Percentiles rank a stretch among this genome's conserved stretches.
Evolutionary conservation across 2,888 invertebrate genomes (phyloP).

Genomic region (Luperina testacea): DNA sequence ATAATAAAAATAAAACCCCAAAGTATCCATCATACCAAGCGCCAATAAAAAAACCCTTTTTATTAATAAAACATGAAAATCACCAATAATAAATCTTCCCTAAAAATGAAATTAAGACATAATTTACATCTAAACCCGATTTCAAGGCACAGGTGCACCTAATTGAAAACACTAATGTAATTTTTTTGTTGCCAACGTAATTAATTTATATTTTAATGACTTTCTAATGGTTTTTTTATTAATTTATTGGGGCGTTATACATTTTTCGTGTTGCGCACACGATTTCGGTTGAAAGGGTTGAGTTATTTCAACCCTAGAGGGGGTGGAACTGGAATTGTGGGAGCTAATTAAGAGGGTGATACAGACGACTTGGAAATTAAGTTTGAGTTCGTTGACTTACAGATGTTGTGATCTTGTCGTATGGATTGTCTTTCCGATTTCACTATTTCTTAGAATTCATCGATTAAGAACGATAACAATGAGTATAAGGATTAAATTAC

Average conservation of each 20-base stretch:
- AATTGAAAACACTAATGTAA: conserved; percentile 70
- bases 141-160: conserved; percentile 71
- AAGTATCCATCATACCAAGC: conserved; percentile 16
- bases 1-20: conserved; percentile 16
- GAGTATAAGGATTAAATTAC: not conserved
- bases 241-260: conserved; percentile 65
- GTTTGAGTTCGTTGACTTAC: conserved; percentile 51
- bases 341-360: conserved; percentile 60
- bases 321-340: conserved; percentile 55
- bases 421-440: not conserved
- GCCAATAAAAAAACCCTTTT: conserved; percentile 33
- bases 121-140: conserved; percentile 58
- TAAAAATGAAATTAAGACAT: conserved; percentile 61
- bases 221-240: conserved; percentile 75
- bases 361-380: conserved; percentile 46
- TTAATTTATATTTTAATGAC: conserved; percentile 77
- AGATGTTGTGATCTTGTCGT: conserved; percentile 28
- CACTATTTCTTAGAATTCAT: not conserved
- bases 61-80: conserved; percentile 41
- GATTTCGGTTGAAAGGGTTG: conserved; percentile 61
- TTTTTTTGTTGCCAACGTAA: conserved; percentile 70
- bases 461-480: not conserved
- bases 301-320: conserved; percentile 40
- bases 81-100: conserved; percentile 61
- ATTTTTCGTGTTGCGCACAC: conserved; percentile 61